Evolutionary conservation across 2,113 vertebrate genomes (phyloP), one percentile per base, ranked within the genome.

Genomic region (Danionella cerebrum): DNA sequence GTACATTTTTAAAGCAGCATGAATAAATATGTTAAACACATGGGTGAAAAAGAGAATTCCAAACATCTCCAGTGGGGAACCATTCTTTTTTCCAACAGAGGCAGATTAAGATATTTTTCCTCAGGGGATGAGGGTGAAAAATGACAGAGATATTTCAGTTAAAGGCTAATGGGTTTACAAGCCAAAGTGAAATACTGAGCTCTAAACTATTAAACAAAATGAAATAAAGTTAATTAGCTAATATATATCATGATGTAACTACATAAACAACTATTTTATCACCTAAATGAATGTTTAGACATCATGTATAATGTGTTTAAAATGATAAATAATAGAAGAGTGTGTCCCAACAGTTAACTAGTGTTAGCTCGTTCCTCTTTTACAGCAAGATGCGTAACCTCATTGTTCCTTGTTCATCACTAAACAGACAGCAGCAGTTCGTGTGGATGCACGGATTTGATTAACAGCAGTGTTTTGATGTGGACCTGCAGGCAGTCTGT

Each of bases 131-230:
- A 69, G 71, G 58, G 54, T 79, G 82, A 85, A 80, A 83, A 81
- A 85, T 78, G 84, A 85, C 84, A 83, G 79, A 81, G 67, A 51
- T 64, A 82, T 58, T 83, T 84, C 78, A 83, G 80, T 83, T 85
- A 86, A 78, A 73, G 76, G 44, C 55, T 69, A 69, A 77, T 41
- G 72, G 68, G 72, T 74, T 77, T 72, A 78, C 58, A 74, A 84
- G 80, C 74, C 71, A 11, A 74, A 72, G 73, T 74, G 74, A 63
- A 42, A 70, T 80, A 53, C 57, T 76, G 72, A 70, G 75, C 76
- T 65, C 29, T 9, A 33, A 33, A 33, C 5, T 5, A 33, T 33
- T 33, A 33, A 33, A 6, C 3, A 33, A 33, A 33, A 33, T 33
- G 29, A 33, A 33, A 6, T 9, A n/a, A n/a, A 33, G 3, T 33